A percentile compares a stretch with the other conserved stretches of the same genome.
Evolutionary conservation across 2,797 vertebrate genomes (phyloP).

Genomic region (Hippocampus kuda): DNA sequence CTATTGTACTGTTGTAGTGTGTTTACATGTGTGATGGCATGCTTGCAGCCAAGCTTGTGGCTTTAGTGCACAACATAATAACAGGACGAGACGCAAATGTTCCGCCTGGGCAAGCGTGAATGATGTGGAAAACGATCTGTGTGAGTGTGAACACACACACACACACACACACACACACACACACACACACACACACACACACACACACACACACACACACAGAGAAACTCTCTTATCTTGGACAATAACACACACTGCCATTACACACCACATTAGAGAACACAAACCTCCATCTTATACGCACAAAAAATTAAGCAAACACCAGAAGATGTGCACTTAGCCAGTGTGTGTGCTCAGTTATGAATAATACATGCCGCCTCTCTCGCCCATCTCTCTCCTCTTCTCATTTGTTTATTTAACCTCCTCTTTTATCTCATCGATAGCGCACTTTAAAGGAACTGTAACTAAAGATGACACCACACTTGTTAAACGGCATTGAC

Average conservation of each 20-base stretch:
- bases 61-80: slow-evolving; percentile 24
- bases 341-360: slow-evolving; percentile 17
- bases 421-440: background rate
- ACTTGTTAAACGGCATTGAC: background rate
- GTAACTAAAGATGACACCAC: background rate
- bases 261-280: slow-evolving; percentile 49
- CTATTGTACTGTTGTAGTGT: background rate
- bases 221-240: background rate
- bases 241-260: background rate
- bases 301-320: slow-evolving; percentile 50
- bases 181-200: background rate
- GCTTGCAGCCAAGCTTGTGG: slow-evolving; percentile 19
- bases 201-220: background rate
- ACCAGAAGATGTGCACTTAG: slow-evolving; percentile 39
- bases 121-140: slow-evolving; percentile 22
- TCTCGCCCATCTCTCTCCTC: slow-evolving; percentile 9
- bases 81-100: slow-evolving; percentile 17
- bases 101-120: slow-evolving; percentile 26
- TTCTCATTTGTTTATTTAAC: slow-evolving; percentile 5
- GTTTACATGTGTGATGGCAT: background rate
- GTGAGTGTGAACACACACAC: slow-evolving; percentile 27
- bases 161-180: background rate
- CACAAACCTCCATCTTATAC: slow-evolving; percentile 39
- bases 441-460: background rate
- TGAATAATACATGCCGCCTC: background rate